Base-by-base conservation (phyloP, 2,888 invertebrate species). In the Drosophila anceps region DNA sequence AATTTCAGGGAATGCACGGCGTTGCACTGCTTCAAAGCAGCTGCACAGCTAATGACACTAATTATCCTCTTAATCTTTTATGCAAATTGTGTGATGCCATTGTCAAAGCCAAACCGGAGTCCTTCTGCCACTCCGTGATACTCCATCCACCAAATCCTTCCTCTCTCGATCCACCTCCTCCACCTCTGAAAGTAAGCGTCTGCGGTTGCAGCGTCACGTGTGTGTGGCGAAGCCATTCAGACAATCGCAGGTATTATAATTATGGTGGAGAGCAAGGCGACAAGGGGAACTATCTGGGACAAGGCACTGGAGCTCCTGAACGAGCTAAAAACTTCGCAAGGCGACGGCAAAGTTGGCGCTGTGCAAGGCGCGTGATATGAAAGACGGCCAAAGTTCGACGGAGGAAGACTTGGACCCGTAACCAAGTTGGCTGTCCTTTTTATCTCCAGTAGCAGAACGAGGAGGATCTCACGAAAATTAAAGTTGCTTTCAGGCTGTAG, bases 221-320 rank as follows among this genome's bases (percentile, higher is more conserved):
- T 84, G 83, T 79, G 74, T 68, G 71, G 75, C 66, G 20, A 69
- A 73, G 79, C 84, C 73, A 79, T 86, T 81, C 76, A 84, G 82
- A 88, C 89, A 88, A 88, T 81, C 68, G 74, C 89, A 75, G 84
- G 84, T 73, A 79, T 83, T 81, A 88, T 84, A 88, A 84, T 88
- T 86, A 84, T 70, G 77, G 51, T 43, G 64, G 27, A 44, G 66
- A 18, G 15, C 27, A n/a, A 15, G 24, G 54, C 51, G 44, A 55
- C 50, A 35, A 50, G 13, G 35, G 27, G 8, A 41, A 57, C 35
- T 53, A 39, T 54, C 54, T 59, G 39, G 69, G n/a, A 33, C 46
- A 37, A 64, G 12, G 35, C 29, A 54, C 50, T 50, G 50, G 50
- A 48, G 68, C 44, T 71, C 50, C 59, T 46, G 77, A 82, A 66